Conservation (phyloP, 2,113 vertebrate genomes). For the Grantiella picta region DNA sequence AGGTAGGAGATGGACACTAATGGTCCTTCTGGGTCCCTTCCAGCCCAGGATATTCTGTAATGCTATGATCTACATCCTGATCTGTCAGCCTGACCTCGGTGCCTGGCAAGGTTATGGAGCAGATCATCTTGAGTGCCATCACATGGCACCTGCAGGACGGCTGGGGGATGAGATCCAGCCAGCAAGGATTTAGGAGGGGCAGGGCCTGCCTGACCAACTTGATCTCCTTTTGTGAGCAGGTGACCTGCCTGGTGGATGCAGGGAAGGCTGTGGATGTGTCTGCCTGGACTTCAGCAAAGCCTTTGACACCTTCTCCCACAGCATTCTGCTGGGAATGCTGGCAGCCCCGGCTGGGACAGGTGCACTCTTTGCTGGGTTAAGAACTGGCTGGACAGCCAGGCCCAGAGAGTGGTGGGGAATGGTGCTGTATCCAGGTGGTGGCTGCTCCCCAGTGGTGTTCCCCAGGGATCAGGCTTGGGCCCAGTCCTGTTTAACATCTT, state of each 20-base stretch:
- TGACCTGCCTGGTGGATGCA: background rate
- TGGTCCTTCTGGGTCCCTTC: background rate
- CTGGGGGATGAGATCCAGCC: background rate
- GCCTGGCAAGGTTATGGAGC: background rate
- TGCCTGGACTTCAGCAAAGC: background rate
- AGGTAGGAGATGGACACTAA: background rate
- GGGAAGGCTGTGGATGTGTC: background rate
- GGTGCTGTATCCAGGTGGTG: too few relatives aligned
- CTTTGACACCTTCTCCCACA: background rate
- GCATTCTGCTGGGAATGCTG: background rate
- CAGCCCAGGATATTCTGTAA: too few relatives aligned
- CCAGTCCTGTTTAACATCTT: too few relatives aligned
- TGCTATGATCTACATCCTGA: background rate
- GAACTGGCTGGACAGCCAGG: background rate
- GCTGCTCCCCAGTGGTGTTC: too few relatives aligned
- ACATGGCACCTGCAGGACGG: background rate
- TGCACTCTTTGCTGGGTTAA: background rate
- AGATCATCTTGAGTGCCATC: background rate
- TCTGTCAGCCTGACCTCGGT: background rate
- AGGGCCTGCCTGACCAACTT: background rate
- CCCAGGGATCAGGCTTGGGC: too few relatives aligned
- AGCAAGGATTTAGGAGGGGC: background rate
- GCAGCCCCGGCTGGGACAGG: background rate
- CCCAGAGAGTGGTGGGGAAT: too few relatives aligned
- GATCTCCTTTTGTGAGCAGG: too few relatives aligned